Conservation (phyloP, 1,140 invertebrate genomes). For the Bombus cullumanus region DNA sequence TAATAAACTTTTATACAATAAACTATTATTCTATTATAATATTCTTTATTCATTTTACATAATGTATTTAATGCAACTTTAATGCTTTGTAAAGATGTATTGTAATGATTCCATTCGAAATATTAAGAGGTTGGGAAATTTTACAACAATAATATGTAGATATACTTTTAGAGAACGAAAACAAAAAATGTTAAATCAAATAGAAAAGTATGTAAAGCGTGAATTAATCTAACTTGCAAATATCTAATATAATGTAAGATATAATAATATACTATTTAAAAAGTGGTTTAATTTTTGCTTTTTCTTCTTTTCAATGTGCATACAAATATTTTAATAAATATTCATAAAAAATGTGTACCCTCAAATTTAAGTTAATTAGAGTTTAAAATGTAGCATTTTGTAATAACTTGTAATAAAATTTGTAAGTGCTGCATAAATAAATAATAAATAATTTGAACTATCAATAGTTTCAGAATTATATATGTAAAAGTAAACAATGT, state of each 20-base stretch:
- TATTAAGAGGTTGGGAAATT: background rate
- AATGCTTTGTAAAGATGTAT: background rate
- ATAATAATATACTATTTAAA: background rate
- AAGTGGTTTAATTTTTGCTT: background rate
- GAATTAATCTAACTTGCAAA: background rate
- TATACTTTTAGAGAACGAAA: background rate
- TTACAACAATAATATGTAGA: background rate
- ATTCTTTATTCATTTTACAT: slow-evolving; percentile 25
- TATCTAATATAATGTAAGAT: background rate
- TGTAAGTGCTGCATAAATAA: slow-evolving; percentile 29
- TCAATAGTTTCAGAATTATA: background rate
- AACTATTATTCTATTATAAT: slow-evolving; percentile 12
- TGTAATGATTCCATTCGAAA: background rate
- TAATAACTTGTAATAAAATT: background rate
- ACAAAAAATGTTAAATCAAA: background rate
- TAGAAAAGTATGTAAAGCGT: background rate
- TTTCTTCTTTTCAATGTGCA: background rate
- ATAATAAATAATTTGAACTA: slow-evolving; percentile 8
- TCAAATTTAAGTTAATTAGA: slow-evolving; percentile 9
- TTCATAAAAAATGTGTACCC: slow-evolving; percentile 22
- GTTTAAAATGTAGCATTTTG: background rate
- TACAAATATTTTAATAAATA: slow-evolving; percentile 27
- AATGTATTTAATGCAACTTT: background rate
- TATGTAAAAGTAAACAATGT: background rate
- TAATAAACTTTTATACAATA: slow-evolving; percentile 16